These are phyloP conservation scores for Enteromius trimaculatus DNA, from an alignment of 2,797 vertebrate species.

Conservation along the genomic window DNA sequence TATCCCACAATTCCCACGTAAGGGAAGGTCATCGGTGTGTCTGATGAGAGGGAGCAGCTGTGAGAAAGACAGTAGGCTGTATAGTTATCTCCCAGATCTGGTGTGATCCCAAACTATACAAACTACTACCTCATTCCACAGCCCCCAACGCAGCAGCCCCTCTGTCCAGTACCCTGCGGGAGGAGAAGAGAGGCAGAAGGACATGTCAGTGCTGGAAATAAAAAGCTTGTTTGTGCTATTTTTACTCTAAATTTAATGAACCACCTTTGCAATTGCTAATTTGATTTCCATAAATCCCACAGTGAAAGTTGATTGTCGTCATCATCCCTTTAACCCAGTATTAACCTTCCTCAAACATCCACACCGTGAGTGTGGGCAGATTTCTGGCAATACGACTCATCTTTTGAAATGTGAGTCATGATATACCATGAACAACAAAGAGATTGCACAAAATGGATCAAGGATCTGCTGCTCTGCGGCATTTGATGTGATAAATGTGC, in stretches of 20 bases:
- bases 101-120: slow-evolving; percentile 89
- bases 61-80: slow-evolving; percentile 89
- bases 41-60: slow-evolving; percentile 62
- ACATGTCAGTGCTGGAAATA: not conserved
- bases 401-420: slow-evolving; percentile 36
- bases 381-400: not conserved
- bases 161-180: not conserved
- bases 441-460: not conserved
- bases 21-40: not conserved
- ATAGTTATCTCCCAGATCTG: slow-evolving; percentile 89
- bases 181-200: slow-evolving; percentile 9
- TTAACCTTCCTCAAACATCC: slow-evolving; percentile 26
- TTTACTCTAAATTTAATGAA: slow-evolving; percentile 18
- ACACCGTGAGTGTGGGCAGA: slow-evolving; percentile 13
- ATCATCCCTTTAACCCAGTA: slow-evolving; percentile 19
- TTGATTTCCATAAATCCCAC: slow-evolving; percentile 29
- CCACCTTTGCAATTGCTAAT: slow-evolving; percentile 29
- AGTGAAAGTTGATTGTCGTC: not conserved
- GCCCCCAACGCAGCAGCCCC: slow-evolving; percentile 53
- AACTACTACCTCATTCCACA: slow-evolving; percentile 89
- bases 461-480: slow-evolving; percentile 12
- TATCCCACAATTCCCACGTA: not conserved
- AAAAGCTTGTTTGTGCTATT: not conserved
- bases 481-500: slow-evolving; percentile 9
- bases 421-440: slow-evolving; percentile 10